These are phyloP conservation scores for Pempheris klunzingeri DNA, from an alignment of 2,797 vertebrate genomes.

Conservation along the genomic window DNA sequence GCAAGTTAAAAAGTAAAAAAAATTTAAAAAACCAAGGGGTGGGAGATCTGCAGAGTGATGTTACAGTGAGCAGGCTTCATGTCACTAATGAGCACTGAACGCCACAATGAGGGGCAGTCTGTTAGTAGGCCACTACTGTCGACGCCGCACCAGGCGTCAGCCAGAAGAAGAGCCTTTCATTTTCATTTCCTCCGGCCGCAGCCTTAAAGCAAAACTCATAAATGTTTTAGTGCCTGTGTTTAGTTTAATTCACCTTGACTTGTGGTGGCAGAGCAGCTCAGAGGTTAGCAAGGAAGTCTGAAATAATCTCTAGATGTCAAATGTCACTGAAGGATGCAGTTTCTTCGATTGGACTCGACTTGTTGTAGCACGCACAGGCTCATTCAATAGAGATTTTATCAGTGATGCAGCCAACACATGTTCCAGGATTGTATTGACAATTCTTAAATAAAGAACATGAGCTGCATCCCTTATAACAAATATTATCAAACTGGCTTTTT, in stretches of 20 bases:
- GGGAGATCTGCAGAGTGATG: too few relatives aligned
- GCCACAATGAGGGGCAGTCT: slow-evolving; percentile 65
- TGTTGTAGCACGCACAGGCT: neutral
- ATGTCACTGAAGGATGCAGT: neutral
- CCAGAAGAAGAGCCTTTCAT: slow-evolving; percentile 29
- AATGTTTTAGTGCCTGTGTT: neutral
- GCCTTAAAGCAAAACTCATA: neutral
- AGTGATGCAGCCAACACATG: neutral
- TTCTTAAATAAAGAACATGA: neutral
- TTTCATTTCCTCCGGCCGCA: slow-evolving; percentile 32
- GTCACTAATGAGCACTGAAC: slow-evolving; percentile 81
- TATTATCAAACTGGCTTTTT: neutral
- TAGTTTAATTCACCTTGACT: neutral
- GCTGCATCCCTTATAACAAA: neutral
- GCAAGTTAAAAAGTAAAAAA: too few relatives aligned
- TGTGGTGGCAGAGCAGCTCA: neutral
- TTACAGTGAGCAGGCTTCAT: too few relatives aligned
- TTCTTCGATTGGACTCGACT: neutral
- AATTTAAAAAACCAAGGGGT: too few relatives aligned
- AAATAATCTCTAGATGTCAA: neutral
- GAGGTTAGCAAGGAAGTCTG: neutral
- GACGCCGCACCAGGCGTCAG: slow-evolving; percentile 22
- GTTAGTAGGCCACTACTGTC: slow-evolving; percentile 53
- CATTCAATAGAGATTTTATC: neutral
- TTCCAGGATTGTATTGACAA: neutral